Conservation (phyloP, 2,888 invertebrate species). For the Parochlus steinenii region DNA sequence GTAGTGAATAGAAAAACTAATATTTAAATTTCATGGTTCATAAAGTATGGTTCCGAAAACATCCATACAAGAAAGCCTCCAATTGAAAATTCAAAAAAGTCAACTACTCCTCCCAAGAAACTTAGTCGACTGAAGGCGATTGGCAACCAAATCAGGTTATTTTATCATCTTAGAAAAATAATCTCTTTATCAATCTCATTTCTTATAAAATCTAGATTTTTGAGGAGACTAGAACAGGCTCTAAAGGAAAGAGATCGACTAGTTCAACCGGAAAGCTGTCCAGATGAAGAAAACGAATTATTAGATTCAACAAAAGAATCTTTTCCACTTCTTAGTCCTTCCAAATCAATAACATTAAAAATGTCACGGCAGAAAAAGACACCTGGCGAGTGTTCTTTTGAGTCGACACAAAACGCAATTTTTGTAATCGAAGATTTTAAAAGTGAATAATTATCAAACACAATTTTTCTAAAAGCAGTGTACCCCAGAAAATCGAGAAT, state of each 20-base stretch:
- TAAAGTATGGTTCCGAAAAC: constrained; percentile 36
- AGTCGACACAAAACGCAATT: too few relatives aligned
- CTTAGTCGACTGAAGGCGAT: constrained; percentile 52
- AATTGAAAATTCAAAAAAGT: constrained; percentile 28
- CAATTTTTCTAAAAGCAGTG: too few relatives aligned
- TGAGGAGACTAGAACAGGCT: constrained; percentile 52
- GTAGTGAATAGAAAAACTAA: too few relatives aligned
- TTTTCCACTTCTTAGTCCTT: constrained; percentile 33
- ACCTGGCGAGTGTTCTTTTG: constrained; percentile 1
- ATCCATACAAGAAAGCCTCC: constrained; percentile 33
- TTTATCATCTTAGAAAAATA: too few relatives aligned
- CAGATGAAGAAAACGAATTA: constrained; percentile 36
- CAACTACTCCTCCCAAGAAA: constrained; percentile 36
- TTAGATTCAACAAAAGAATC: constrained; percentile 46
- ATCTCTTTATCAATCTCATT: too few relatives aligned
- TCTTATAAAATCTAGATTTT: too few relatives aligned
- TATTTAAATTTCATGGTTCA: too few relatives aligned
- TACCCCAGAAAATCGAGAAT: too few relatives aligned
- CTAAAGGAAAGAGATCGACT: constrained; percentile 47
- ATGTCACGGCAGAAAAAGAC: constrained; percentile 1
- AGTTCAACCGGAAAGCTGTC: constrained; percentile 32
- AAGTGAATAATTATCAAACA: too few relatives aligned
- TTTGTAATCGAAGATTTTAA: too few relatives aligned
- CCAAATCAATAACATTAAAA: constrained; percentile 3
- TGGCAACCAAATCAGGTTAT: constrained; percentile 62